Evolutionary conservation across 2,888 invertebrate genomes (phyloP), one percentile per base, ranked within the genome.

Genomic region (Neoscelio sp.): DNA sequence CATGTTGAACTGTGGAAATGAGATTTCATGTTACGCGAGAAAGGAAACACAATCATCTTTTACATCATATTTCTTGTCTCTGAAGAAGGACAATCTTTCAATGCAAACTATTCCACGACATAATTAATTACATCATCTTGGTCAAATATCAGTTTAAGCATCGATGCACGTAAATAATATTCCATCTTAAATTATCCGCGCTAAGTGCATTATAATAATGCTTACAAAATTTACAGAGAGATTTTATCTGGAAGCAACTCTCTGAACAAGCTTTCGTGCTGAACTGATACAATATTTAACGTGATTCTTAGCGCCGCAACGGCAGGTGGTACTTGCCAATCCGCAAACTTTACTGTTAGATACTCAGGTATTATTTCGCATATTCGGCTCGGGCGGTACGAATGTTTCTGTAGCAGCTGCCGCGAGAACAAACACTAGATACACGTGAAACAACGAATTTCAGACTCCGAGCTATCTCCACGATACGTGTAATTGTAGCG

Each of bases 231-330:
- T 64, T 73, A 23, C 44, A 33, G 26, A 60, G 62, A 33, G 62
- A 62, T 54, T 64, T 73, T 64, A 73, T 62, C 52, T 17, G 12
- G 23, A 64, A 26, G 62, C 64, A 4, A 26, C 23, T 71, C 33
- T 5, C 50, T 38, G 62, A 54, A 64, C 54, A 56, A 74, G 65
- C 75, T 75, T 68, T 26, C 35, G 13, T 18, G 46, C 62, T 60
- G 28, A 26, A 56, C 84, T 85, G 83, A 86, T 87, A 83, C 84
- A 86, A 85, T 86, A 87, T 87, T 87, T 85, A 87, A 84, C 84
- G 83, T 83, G 86, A 87, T 86, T 86, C 85, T 87, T 87, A 87
- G 84, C 64, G 78, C 52, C 71, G 42, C 68, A 65, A 64, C 58
- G 56, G 54, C 74, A 82, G 80, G 50, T 80, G 80, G 77, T 77